These are phyloP conservation scores for Magallana ariakensis DNA, from an alignment of 1,140 invertebrate species.

Conservation along the genomic window DNA sequence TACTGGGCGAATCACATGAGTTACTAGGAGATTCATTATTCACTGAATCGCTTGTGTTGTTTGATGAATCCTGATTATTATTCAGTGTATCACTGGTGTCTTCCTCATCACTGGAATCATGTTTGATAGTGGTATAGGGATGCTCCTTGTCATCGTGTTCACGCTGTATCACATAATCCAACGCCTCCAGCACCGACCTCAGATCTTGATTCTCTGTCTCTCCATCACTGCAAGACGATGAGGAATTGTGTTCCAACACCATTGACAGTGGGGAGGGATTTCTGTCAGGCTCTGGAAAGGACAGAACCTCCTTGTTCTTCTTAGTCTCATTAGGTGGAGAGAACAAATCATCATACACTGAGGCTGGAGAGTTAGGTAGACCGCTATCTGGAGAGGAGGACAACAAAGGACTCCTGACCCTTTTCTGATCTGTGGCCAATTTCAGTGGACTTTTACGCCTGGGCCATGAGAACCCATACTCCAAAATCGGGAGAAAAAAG, in stretches of 20 bases:
- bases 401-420: constrained; percentile 47
- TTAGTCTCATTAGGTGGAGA: constrained; percentile 11
- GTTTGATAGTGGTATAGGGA: constrained; percentile 15
- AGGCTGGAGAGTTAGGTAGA: constrained; percentile 47
- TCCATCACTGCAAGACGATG: constrained; percentile 22
- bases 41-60: constrained; percentile 18
- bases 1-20: background rate
- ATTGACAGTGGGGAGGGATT: constrained; percentile 35
- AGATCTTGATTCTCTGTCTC: constrained; percentile 20
- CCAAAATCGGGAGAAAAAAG: constrained; percentile 54
- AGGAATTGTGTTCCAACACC: constrained; percentile 25
- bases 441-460: constrained; percentile 58
- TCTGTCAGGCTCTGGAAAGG: background rate
- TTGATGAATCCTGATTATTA: background rate
- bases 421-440: constrained; percentile 42
- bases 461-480: constrained; percentile 59
- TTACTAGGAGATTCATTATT: constrained; percentile 1
- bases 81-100: constrained; percentile 41
- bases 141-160: constrained; percentile 18
- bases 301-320: constrained; percentile 2
- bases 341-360: constrained; percentile 19
- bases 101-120: constrained; percentile 51
- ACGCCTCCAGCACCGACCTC: background rate
- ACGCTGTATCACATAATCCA: constrained; percentile 13
- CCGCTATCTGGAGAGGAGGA: constrained; percentile 55